A percentile compares a stretch with the other conserved stretches of the same genome.
Evolutionary conservation across 1,140 invertebrate genomes (phyloP).

Genomic region (Penaeus chinensis): DNA sequence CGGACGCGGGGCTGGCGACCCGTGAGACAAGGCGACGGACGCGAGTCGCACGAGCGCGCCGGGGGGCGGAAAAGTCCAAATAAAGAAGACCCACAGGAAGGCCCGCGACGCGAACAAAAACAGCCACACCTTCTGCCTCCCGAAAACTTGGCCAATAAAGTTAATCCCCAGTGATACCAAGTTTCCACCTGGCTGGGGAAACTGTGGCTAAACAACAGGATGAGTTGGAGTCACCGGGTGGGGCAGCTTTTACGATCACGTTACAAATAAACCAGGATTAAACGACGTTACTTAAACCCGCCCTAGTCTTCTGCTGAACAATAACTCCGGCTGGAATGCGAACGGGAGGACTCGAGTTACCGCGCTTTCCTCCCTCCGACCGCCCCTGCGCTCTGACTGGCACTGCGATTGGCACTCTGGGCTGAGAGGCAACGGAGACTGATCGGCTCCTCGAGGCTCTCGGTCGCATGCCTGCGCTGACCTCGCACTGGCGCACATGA

Average conservation of each 20-base stretch:
- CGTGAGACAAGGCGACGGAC: too few species aligned
- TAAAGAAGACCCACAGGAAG: too few species aligned
- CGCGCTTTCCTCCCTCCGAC: too few species aligned
- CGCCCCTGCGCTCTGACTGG: too few species aligned
- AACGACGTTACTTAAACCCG: slow-evolving; percentile 48
- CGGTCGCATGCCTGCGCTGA: too few species aligned
- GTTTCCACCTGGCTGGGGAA: slow-evolving; percentile 55
- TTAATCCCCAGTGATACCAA: slow-evolving; percentile 55
- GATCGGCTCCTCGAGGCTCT: too few species aligned
- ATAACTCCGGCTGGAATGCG: slow-evolving; percentile 42
- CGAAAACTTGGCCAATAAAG: slow-evolving; percentile 55
- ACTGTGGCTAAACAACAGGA: slow-evolving; percentile 44
- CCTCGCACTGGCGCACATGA: too few species aligned
- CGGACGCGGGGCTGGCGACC: too few species aligned
- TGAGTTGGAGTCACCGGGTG: slow-evolving; percentile 28
- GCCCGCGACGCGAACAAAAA: neutral
- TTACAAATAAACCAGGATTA: slow-evolving; percentile 60
- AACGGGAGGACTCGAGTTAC: slow-evolving; percentile 30
- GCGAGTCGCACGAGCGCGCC: too few species aligned
- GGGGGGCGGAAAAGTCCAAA: too few species aligned
- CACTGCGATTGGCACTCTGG: too few species aligned
- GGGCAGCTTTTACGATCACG: slow-evolving; percentile 41
- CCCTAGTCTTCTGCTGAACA: slow-evolving; percentile 15
- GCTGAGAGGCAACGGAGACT: too few species aligned
- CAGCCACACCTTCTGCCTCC: slow-evolving; percentile 42